phyloP scores from a whole-genome alignment of 2,888 invertebrate species.

The Lepidochitona cinerea region DNA sequence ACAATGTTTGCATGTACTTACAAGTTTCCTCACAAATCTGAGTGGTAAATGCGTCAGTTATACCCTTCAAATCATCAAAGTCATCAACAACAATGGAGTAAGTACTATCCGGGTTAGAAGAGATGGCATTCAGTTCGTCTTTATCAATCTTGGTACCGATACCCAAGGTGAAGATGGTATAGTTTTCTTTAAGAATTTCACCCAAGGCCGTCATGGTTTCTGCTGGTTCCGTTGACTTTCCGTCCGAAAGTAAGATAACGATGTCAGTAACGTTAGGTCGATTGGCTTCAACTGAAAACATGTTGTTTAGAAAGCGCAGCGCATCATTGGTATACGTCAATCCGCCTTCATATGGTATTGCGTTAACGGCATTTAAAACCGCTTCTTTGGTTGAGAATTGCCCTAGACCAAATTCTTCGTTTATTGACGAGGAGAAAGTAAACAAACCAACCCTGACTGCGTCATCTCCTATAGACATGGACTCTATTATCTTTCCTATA shows the following conservation, averaged over 20 bases:
- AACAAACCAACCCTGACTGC: neutral
- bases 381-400: neutral
- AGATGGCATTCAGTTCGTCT: neutral
- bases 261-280: neutral
- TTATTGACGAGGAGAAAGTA: neutral
- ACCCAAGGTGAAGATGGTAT: neutral
- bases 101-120: neutral
- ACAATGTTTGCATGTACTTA: too few species aligned
- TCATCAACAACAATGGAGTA: neutral
- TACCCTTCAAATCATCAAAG: neutral
- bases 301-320: neutral
- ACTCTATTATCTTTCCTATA: neutral
- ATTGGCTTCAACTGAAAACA: neutral
- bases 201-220: neutral
- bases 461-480: neutral
- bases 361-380: neutral
- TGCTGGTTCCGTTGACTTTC: neutral
- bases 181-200: neutral
- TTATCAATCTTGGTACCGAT: neutral
- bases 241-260: neutral
- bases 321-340: neutral
- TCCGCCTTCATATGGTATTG: neutral
- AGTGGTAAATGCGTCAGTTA: neutral
- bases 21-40: neutral
- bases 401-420: neutral